Conservation (phyloP, 2,888 invertebrate genomes). For the Agrochola litura region DNA sequence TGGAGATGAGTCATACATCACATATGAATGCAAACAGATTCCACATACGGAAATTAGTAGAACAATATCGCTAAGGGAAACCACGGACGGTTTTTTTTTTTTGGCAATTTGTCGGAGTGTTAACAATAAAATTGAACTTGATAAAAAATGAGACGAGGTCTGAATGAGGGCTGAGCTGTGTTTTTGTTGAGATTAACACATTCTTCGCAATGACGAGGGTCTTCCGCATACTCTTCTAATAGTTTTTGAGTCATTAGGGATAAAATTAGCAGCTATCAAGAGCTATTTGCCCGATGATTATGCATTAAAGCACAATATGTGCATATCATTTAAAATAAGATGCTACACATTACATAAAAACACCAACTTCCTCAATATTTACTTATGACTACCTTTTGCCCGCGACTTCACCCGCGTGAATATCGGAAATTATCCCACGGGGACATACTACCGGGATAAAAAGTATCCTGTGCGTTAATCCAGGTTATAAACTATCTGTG, state of each 20-base stretch:
- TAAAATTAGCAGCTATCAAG: background rate
- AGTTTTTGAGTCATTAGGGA: background rate
- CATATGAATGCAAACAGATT: slow-evolving; percentile 34
- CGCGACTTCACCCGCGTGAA: no score
- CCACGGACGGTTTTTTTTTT: slow-evolving; percentile 35
- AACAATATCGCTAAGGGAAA: slow-evolving; percentile 41
- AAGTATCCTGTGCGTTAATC: no score
- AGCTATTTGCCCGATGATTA: background rate
- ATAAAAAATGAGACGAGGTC: slow-evolving; percentile 46
- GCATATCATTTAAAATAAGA: background rate
- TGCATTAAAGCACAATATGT: background rate
- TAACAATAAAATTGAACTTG: slow-evolving; percentile 35
- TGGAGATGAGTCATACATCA: slow-evolving; percentile 51
- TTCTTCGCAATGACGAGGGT: background rate
- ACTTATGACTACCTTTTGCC: no score
- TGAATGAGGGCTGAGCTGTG: slow-evolving; percentile 23
- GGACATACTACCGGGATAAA: no score
- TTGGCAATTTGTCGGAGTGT: slow-evolving; percentile 46
- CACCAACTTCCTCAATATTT: background rate
- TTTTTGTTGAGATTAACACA: slow-evolving; percentile 27
- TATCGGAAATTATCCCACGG: no score
- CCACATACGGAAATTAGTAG: slow-evolving; percentile 51
- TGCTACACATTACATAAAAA: background rate
- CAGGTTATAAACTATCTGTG: no score
- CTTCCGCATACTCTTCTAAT: slow-evolving; percentile 25